Base-by-base conservation (phyloP, 1,140 invertebrate species). In the Chrysopa pallens region DNA sequence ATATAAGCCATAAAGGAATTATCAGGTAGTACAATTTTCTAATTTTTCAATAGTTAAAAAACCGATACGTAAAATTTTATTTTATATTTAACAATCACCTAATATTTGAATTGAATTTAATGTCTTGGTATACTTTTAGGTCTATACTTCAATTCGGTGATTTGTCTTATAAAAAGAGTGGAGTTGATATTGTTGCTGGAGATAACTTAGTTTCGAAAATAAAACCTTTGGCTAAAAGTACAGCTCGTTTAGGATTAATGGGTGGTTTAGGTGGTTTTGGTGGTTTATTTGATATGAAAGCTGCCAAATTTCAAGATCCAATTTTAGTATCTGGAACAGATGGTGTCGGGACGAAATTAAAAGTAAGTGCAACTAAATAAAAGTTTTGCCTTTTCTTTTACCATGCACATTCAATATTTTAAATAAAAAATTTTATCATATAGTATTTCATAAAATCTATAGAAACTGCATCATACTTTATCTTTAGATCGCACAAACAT, bases 301-400 rank as follows among this genome's bases (percentile, higher is more conserved):
- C 64, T 63, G 62, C 73, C 38, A 74, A 73, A 1, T 78, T 76
- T 48, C 74, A 71, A 42, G 80, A 93, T 59, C 89, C 90, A 0
- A 64, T 94, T 4, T 65, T 98, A 4, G 88, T 96, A 3, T 89
- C 92, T 47, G 90, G 89, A 4, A 91, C 93, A 4, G 93, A 97
- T 66, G 94, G 94, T 12, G 92, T 98, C 17, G 94, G 95, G 35
- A 96, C 92, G 1, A 98, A 98, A 69, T 65, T 86, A 36, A 93
- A 84, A 73, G 88, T 84, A 63, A 54, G 17, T 23, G 17, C 5
- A 23, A 23, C 5, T 5, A 23, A 23, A 23, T n/a, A n/a, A n/a
- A n/a, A n/a, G n/a, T n/a, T n/a, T n/a, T n/a, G n/a, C n/a, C n/a
- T n/a, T n/a, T n/a, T n/a, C n/a, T n/a, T n/a, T n/a, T n/a, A n/a